Evolutionary conservation across 2,113 vertebrate species (phyloP).

Genomic region (Pipra filicauda): DNA sequence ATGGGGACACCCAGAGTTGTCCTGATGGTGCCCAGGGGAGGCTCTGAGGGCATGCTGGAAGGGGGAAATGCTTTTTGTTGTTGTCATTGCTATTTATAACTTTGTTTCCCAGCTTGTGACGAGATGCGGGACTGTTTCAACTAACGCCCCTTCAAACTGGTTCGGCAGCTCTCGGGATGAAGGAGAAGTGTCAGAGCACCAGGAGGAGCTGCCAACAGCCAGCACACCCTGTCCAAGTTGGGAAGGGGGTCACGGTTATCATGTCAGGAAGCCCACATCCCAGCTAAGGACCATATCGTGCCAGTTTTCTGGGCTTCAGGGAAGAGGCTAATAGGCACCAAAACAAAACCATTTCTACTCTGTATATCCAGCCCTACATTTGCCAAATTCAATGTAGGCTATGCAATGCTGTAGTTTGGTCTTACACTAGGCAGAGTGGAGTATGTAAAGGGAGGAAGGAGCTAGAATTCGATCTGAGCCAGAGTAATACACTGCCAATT

Average conservation of each 20-base stretch:
- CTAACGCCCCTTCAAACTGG: not conserved
- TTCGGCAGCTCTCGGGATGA: accelerated
- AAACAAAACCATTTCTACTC: not conserved
- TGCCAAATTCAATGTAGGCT: not conserved
- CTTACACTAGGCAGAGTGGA: not conserved
- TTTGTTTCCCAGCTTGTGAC: not conserved
- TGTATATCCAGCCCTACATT: not conserved
- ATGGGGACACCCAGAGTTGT: accelerated
- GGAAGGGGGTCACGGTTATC: accelerated
- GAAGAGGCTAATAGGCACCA: not conserved
- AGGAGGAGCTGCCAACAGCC: not conserved
- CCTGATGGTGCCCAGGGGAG: accelerated
- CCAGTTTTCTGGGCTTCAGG: not conserved
- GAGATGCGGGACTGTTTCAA: accelerated
- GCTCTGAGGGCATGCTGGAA: not conserved
- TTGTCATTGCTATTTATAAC: not conserved
- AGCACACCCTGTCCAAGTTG: accelerated
- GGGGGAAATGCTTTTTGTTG: not conserved
- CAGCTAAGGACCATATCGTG: not conserved
- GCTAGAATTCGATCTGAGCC: accelerated
- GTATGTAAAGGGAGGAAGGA: accelerated
- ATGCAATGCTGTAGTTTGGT: not conserved
- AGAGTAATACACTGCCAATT: not conserved
- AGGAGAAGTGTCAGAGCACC: accelerated
- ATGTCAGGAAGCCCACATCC: not conserved